A percentile compares a stretch with the other conserved stretches of the same genome.
Conservation (phyloP, 2,113 vertebrate genomes). For the Erythrocebus patas region DNA sequence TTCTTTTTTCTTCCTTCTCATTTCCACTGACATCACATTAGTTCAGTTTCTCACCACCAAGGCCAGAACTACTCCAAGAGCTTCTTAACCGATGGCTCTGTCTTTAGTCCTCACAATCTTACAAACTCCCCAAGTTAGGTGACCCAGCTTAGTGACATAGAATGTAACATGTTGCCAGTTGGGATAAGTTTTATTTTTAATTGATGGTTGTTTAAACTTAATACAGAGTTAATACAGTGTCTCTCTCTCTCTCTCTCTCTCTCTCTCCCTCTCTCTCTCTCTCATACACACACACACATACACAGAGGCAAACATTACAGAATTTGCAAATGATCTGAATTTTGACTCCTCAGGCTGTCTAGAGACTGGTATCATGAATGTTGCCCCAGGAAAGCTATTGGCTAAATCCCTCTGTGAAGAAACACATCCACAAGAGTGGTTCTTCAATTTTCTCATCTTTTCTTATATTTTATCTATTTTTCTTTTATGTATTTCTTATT, state of each 20-base stretch:
- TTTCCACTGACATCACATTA: neutral
- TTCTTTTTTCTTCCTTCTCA: neutral
- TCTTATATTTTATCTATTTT: neutral
- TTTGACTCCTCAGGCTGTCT: neutral
- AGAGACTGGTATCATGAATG: neutral
- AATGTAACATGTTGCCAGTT: neutral
- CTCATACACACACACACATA: no score
- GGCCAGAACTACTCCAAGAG: neutral
- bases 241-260: neutral
- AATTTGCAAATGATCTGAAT: neutral
- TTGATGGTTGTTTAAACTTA: neutral
- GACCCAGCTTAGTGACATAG: neutral
- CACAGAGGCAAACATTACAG: no score
- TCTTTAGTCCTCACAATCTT: neutral
- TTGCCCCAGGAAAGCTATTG: neutral
- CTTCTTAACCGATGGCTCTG: neutral
- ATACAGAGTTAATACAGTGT: neutral
- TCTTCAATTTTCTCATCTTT: neutral
- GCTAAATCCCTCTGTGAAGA: neutral
- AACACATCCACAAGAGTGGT: neutral
- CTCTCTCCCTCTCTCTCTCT: no score
- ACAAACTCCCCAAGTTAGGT: neutral
- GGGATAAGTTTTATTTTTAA: neutral
- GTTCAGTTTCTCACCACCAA: neutral
- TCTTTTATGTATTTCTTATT: neutral